Evolutionary conservation across 2,797 vertebrate genomes (phyloP), one percentile per base, ranked within the genome.

Genomic region (Hyperoplus immaculatus): DNA sequence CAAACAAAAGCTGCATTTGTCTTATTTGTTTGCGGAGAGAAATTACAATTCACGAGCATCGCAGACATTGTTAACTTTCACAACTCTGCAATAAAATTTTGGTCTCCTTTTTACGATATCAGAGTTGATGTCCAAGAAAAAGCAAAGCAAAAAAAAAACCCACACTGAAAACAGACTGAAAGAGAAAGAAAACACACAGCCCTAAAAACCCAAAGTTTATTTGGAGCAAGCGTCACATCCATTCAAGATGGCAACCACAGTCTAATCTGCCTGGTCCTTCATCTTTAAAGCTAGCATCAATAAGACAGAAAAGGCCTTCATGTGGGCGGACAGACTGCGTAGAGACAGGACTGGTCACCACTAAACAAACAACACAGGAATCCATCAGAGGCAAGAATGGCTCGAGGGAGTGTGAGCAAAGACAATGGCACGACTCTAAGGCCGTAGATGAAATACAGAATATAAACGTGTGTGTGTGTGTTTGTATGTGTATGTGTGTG

Each of bases 61-160:
- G 75, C 86, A 86, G 84, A 90, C 85, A 77, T 81, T 88, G 88
- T 92, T 91, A 91, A 92, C 77, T 89, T 93, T 90, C 88, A 93
- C 90, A 87, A 83, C 83, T 81, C 45, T 45, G 74, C 78, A 81
- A 74, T 90, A 92, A 94, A 94, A 87, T 16, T 18, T 89, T 79
- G 83, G 85, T 92, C 73, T 89, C 62, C 64, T 81, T 92, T 93
- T 90, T 87, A 90, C 67, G 61, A 88, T 85, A 82, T 88, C 69
- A 69, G 41, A 72, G 74, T 79, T 69, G 66, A 69, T 84, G 77
- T 89, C 80, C 76, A 89, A 85, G 68, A 72, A 87, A 80, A 85
- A 60, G 69, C 10, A 12, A 73, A 85, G 72, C 41, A 75, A 79
- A 80, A 56, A 36, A 29, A 29, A 29, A 29, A 29, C 29, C 29